Base-by-base conservation (phyloP, 2,888 invertebrate species). In the Schrankia costaestrigalis region DNA sequence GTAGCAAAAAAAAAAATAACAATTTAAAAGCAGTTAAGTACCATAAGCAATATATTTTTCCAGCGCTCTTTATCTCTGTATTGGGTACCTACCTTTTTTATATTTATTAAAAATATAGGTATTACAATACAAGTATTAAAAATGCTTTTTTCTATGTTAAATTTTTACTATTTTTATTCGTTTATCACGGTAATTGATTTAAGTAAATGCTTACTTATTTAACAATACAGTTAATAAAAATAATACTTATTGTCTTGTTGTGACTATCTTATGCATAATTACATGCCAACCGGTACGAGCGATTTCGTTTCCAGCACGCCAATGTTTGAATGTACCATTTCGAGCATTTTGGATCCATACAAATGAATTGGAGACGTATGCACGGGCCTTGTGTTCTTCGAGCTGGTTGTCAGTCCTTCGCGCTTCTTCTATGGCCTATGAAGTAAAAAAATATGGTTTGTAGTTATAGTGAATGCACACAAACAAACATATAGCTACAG, bases 341-440 rank as follows among this genome's bases (percentile, higher is more conserved):
- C 65, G 63, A 0, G 80, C 78, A 19, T 59, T 77, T 35, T 75
- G 70, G 1, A 63, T 41, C 86, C 85, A 86, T 11, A 65, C 43
- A 4, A 56, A 44, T 0, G 77, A 74, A 33, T 64, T 66, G 0
- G 69, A 60, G 1, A 44, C 34, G 0, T 73, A 62, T 1, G 84
- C 82, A 1, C 47, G 56, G 0, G 63, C 63, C 12, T 72, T 36
- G 2, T 70, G 61, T 46, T 75, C 71, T 56, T 81, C 83, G 3
- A 85, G 49, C 2, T 66, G 66, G 41, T 78, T 85, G 40, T 67
- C 56, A 6, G 69, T 56, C 12, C 64, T 70, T 3, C 55, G 63
- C 1, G 83, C 62, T 46, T 81, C 84, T 29, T 81, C 83, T 21
- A 71, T 41, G 2, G 68, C 63, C 74, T 74, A 43, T 4, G 2